phyloP scores from a whole-genome alignment of 2,797 vertebrate genomes.

The Mormyrus proboscirostris region DNA sequence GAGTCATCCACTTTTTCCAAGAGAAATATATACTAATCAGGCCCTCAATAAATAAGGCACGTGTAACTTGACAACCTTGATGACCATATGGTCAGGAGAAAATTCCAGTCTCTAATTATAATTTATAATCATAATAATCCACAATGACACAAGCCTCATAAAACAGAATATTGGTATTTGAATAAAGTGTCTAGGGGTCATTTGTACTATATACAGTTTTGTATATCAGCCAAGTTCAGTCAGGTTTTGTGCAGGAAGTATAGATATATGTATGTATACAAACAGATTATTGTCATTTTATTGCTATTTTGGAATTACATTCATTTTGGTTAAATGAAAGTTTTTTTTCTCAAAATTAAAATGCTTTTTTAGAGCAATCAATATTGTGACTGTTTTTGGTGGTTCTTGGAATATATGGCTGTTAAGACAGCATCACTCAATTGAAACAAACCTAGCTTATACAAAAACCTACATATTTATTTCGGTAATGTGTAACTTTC shows the following conservation, averaged over 20 bases:
- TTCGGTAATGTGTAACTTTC: neutral
- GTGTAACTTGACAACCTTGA: neutral
- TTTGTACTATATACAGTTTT: neutral
- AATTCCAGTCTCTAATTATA: neutral
- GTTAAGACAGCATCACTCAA: neutral
- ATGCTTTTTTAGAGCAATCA: neutral
- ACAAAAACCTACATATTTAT: neutral
- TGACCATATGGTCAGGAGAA: neutral
- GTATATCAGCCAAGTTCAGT: neutral
- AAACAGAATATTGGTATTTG: neutral
- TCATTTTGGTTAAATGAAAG: conserved; percentile 10
- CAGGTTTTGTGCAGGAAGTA: neutral
- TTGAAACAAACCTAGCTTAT: neutral
- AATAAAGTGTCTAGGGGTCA: neutral
- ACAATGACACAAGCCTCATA: neutral
- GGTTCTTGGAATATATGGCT: neutral
- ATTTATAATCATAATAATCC: neutral
- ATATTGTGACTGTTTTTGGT: neutral
- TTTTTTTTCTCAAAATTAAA: neutral
- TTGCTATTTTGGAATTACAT: conserved; percentile 38
- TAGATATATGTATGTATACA: neutral
- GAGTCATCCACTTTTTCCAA: neutral
- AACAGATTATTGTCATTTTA: neutral
- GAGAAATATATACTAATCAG: neutral
- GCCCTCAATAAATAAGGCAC: neutral